These are phyloP conservation scores for Pampus argenteus DNA, from an alignment of 2,797 vertebrate species.

Conservation along the genomic window DNA sequence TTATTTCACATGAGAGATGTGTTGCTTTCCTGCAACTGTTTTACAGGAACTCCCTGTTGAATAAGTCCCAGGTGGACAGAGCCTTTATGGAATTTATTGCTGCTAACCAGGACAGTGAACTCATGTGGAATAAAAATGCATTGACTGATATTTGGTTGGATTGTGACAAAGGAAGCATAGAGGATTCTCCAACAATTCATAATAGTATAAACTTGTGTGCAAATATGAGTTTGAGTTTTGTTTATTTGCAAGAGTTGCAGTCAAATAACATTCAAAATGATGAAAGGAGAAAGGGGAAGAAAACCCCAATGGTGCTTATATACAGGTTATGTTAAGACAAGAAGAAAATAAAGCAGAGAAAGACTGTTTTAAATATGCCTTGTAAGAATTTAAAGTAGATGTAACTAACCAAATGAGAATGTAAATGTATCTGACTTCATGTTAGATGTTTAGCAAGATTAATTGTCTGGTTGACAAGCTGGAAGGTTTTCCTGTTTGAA, in stretches of 20 bases:
- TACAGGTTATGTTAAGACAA: background rate
- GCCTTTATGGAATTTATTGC: constrained; percentile 23
- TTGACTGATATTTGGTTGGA: constrained; percentile 1
- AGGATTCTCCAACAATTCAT: background rate
- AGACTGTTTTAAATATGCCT: background rate
- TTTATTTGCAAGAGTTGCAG: background rate
- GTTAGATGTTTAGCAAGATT: background rate
- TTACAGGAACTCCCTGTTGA: constrained; percentile 45
- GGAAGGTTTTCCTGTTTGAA: background rate
- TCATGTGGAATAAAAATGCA: constrained; percentile 18
- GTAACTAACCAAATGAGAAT: background rate
- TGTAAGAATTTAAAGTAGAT: background rate
- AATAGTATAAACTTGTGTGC: background rate
- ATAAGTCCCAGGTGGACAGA: constrained; percentile 43
- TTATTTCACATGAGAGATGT: constrained; percentile 62
- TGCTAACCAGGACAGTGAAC: constrained; percentile 20
- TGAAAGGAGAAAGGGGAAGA: background rate
- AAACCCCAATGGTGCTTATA: background rate
- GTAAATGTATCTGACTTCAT: too few species aligned
- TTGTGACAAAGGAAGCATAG: background rate
- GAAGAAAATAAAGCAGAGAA: background rate
- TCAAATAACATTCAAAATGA: background rate
- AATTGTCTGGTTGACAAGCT: background rate
- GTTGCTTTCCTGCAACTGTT: constrained; percentile 50
- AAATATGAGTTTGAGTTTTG: background rate